Conservation (phyloP, 2,888 invertebrate species). For the Argyresthia albistria region DNA sequence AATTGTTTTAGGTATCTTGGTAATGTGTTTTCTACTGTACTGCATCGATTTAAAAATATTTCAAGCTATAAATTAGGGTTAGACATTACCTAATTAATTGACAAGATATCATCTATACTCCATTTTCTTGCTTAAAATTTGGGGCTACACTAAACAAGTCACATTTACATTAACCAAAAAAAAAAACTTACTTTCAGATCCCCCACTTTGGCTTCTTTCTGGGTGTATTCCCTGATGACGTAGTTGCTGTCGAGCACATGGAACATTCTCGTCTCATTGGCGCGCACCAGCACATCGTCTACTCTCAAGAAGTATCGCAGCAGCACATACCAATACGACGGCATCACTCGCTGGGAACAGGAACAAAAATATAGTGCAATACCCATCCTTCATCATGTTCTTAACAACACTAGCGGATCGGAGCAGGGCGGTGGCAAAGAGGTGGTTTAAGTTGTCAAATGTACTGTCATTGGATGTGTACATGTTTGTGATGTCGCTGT, state of each 20-base stretch:
- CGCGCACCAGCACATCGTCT: conserved; percentile 90
- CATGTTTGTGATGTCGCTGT: too few species aligned
- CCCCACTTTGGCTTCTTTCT: conserved; percentile 80
- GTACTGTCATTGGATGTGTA: too few species aligned
- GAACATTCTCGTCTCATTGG: conserved; percentile 91
- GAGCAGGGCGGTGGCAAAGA: too few species aligned
- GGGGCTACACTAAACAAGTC: neutral
- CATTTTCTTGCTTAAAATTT: neutral
- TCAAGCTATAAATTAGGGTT: too few species aligned
- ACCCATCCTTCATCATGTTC: too few species aligned
- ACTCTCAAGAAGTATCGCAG: conserved; percentile 94
- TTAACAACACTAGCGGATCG: too few species aligned
- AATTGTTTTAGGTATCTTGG: too few species aligned
- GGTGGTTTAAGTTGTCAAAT: too few species aligned
- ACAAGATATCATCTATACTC: neutral
- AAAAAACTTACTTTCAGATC: conserved; percentile 74
- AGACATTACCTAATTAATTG: too few species aligned
- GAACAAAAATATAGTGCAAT: too few species aligned
- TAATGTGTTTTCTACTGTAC: too few species aligned
- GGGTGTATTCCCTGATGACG: conserved; percentile 86
- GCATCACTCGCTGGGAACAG: conserved; percentile 95
- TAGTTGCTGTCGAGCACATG: conserved; percentile 83
- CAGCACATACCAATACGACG: conserved; percentile 91
- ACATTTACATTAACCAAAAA: neutral
- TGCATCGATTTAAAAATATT: too few species aligned